Evolutionary conservation across 2,113 vertebrate genomes (phyloP), one percentile per base, ranked within the genome.

Genomic region (Carassius carassius): DNA sequence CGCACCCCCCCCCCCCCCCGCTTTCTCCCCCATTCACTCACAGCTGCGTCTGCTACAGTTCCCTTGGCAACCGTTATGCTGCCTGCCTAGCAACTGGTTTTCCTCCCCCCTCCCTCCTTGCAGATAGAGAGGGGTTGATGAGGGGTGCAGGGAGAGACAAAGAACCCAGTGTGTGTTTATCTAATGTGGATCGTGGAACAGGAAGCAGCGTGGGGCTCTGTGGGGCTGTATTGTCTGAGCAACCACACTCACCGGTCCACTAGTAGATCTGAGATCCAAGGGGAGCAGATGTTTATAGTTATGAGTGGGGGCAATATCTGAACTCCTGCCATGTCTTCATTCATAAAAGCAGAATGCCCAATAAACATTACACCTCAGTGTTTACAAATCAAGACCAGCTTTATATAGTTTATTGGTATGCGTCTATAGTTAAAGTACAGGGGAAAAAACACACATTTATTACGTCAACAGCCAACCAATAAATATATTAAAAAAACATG

Each of bases 51-150:
- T 85, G 62, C 54, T 72, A 82, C 65, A 69, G 86, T 87, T 87
- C 54, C 86, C 83, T 63, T 63, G 86, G 83, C 84, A 87, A 87
- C 86, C 32, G 73, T 85, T 82, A 73, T 60, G 79, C 83, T 78
- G 63, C 81, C 83, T 87, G 83, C 79, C 78, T 87, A 87, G 86
- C 83, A 85, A 82, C 73, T 69, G 75, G 80, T 82, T 37, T 51
- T 56, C 47, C 78, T 62, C 41, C n/a, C 51, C 63, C 35, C 16
- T 80, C 63, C 63, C 44, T 69, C 44, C 79, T 81, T 69, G 44
- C 63, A 65, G 79, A 81, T 13, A 41, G 67, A 54, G 79, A 23
- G 63, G 80, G 63, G 80, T 54, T 82, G 80, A 58, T 72, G 12
- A 58, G 80, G 80, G 80, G 80, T 81, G 80, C 67, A 37, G 49